Conservation (phyloP, 2,113 vertebrate species). For the Catagonus wagneri region DNA sequence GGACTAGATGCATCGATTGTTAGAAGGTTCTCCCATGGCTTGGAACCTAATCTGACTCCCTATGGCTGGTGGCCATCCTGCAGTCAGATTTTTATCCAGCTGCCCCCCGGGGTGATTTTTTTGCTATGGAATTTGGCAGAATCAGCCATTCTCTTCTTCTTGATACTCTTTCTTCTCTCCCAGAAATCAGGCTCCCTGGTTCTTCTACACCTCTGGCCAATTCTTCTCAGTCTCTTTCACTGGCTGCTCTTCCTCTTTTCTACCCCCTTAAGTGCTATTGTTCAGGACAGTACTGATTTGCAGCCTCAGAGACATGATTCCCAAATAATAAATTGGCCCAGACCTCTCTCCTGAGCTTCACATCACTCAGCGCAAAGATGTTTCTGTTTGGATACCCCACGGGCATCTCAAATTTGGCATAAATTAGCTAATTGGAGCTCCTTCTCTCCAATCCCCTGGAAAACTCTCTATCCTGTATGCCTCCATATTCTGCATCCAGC, state of each 20-base stretch:
- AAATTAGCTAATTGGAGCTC: not conserved
- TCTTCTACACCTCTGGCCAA: not conserved
- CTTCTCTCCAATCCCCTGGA: not conserved
- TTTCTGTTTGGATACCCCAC: not conserved
- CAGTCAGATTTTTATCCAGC: not conserved
- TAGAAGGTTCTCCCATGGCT: not conserved
- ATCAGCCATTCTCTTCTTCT: not conserved
- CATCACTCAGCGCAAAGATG: not conserved
- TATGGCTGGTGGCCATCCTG: not conserved
- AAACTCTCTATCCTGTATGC: not conserved
- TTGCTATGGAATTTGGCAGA: not conserved
- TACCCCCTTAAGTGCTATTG: not conserved
- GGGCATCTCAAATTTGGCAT: not conserved
- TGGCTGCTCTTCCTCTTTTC: not conserved
- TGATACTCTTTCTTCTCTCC: not conserved
- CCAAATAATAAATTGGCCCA: not conserved
- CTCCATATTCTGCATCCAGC: not conserved
- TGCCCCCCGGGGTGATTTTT: not conserved
- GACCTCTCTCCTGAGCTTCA: not conserved
- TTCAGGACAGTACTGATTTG: not conserved
- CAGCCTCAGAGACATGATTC: not conserved
- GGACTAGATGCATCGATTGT: not conserved
- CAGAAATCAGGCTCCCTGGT: not conserved
- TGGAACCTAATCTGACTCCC: not conserved
- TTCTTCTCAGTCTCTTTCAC: not conserved